Percentiles rank a stretch among this genome's conserved stretches.
phyloP scores from a whole-genome alignment of 1,140 invertebrate genomes.

The Lineus longissimus region DNA sequence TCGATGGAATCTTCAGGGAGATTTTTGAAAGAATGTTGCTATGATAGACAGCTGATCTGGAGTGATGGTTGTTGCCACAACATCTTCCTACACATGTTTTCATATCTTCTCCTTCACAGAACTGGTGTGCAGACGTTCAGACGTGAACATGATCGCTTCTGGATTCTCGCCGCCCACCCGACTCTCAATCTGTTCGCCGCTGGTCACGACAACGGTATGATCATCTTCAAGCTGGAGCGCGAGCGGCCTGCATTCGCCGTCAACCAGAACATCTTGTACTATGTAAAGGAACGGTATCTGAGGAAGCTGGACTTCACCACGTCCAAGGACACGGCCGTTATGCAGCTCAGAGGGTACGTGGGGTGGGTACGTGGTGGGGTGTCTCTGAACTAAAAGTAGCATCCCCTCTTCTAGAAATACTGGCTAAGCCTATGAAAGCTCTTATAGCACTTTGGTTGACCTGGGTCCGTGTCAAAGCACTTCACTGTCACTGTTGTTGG shows the following conservation, averaged over 20 bases:
- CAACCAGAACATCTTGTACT: constrained; percentile 89
- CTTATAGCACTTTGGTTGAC: too few species aligned
- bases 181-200: constrained; percentile 64
- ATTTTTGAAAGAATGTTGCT: too few species aligned
- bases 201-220: constrained; percentile 92
- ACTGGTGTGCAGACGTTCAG: constrained; percentile 92
- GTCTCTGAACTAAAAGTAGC: too few species aligned
- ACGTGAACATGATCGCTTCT: constrained; percentile 93
- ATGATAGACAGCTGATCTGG: too few species aligned
- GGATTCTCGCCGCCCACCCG: constrained; percentile 88
- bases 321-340: constrained; percentile 85
- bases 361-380: neutral
- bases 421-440: too few species aligned
- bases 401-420: too few species aligned
- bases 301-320: constrained; percentile 87
- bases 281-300: constrained; percentile 91
- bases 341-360: constrained; percentile 80
- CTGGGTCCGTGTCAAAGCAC: too few species aligned
- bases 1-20: too few species aligned
- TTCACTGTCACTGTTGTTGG: too few species aligned
- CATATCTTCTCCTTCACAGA: constrained; percentile 49
- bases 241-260: constrained; percentile 95
- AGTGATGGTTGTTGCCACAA: too few species aligned
- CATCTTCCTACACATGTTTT: too few species aligned
- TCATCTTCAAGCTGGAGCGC: constrained; percentile 81